Evolutionary conservation across 1,140 invertebrate genomes (phyloP).

Genomic region (Chelonus insularis): DNA sequence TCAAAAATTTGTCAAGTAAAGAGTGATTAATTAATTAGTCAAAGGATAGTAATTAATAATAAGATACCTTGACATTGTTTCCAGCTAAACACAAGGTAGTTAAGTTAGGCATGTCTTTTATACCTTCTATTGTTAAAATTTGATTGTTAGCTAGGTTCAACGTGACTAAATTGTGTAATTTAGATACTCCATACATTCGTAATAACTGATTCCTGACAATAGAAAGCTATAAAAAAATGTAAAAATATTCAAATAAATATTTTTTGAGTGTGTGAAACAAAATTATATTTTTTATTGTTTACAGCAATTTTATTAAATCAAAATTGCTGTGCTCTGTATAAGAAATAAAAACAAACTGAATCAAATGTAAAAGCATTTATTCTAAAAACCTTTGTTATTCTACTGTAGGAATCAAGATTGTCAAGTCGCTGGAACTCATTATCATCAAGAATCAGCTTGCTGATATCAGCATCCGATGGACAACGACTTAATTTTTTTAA

Average conservation of each 20-base stretch:
- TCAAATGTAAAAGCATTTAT: slow-evolving; percentile 20
- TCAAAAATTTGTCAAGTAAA: too few species aligned
- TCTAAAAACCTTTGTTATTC: slow-evolving; percentile 73
- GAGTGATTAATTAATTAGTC: too few species aligned
- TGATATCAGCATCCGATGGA: slow-evolving; percentile 67
- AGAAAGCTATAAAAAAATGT: slow-evolving; percentile 75
- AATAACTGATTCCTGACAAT: slow-evolving; percentile 81
- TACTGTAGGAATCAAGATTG: slow-evolving; percentile 79
- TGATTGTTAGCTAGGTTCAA: slow-evolving; percentile 86
- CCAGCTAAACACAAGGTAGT: slow-evolving; percentile 74
- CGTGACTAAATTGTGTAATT: slow-evolving; percentile 75
- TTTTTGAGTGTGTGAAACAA: too few species aligned
- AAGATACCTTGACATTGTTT: slow-evolving; percentile 71
- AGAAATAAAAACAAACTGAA: background rate
- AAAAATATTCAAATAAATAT: too few species aligned
- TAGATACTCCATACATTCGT: slow-evolving; percentile 83
- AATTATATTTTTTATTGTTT: too few species aligned
- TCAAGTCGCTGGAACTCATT: slow-evolving; percentile 86
- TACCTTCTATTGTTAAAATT: slow-evolving; percentile 84
- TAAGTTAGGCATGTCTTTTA: slow-evolving; percentile 80
- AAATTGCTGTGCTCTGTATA: too few species aligned
- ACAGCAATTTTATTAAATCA: too few species aligned
- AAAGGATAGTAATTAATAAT: slow-evolving; percentile 16
- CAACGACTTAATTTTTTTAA: slow-evolving; percentile 76
- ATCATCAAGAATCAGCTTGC: slow-evolving; percentile 79